Evolutionary conservation across 2,113 vertebrate genomes (phyloP), one percentile per base, ranked within the genome.

Genomic region (Nettapus auritus): DNA sequence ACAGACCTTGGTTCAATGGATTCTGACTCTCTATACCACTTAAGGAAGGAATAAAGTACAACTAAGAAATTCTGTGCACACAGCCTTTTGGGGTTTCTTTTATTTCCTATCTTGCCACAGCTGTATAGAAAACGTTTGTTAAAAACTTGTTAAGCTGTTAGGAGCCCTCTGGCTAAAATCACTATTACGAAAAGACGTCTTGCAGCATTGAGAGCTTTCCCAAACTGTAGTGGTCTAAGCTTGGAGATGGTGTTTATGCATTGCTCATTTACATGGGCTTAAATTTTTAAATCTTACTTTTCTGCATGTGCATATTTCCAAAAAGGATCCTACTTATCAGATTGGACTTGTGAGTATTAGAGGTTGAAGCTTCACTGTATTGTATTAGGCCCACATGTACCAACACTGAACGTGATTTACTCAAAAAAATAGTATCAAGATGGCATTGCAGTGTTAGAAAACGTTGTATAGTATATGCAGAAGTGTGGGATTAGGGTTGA

Each of bases 1-100:
- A 91, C 73, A 91, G 66, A 83, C 21, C 52, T 80, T 2, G 3
- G 25, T 88, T 95, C 95, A 93, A 59, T 36, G 85, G 56, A 21
- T 86, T 95, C 79, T 95, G 68, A 81, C 64, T 83, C 40, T 92
- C 29, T 91, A 21, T 76, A n/a, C 36, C 40, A 38, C 67, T 85
- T 79, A 46, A 7, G 48, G 46, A 31, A 91, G 82, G 76, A 86
- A 81, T 85, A 81, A 86, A 70, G 38, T 53, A n/a, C 33, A 81
- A 12, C 31, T 70, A 68, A 81, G 56, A 92, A 75, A 80, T 81
- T 90, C 34, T 60, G 52, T 31, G 38, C 33, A 23, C 16, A 16
- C 36, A 46, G 46, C 70, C 4, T 34, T 77, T 55, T 31, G 26
- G 19, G 59, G 34, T 62, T 91, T 17, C 2, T 15, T 82, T 77